Evolutionary conservation across 2,797 vertebrate genomes (phyloP), one percentile per base, ranked within the genome.

Genomic region (Momotus momota): DNA sequence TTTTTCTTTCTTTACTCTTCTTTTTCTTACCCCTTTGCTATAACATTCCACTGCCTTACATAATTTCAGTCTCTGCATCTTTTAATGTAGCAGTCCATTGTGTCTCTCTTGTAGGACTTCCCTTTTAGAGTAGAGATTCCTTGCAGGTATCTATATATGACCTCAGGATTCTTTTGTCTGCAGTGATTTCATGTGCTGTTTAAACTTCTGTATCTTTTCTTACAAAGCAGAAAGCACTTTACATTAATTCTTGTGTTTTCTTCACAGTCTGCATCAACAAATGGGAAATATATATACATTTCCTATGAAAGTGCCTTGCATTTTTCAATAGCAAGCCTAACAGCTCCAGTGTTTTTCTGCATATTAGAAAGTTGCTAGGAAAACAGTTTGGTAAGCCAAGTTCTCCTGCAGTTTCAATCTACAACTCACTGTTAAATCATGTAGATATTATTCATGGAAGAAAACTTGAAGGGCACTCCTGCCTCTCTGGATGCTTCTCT

Each of bases 341-440:
- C 8, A 69, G 5, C 5, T 74, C 10, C 29, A 60, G 15, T 80
- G 27, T 79, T 94, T 88, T 88, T 65, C 77, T 71, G 10, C 12
- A 18, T 65, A 40, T 74, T 83, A 86, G 57, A 80, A 90, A 90
- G 72, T n/a, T 71, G 58, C 70, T 61, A 80, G 61, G 31, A 75
- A 79, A 92, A 91, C 14, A 38, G 11, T 70, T 77, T 81, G 25
- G 23, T n/a, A 95, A 80, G 27, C 4, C 19, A 52, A 61, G 62
- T 81, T 62, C 66, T 79, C 86, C 80, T 71, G 57, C 67, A 80
- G 75, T 72, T 96, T 87, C 73, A 88, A 81, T 75, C 62, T 88
- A 27, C 27, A 54, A 21, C 27, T 92, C 40, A 22, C 55, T 82
- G 38, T 55, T 79, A 65, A 18, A 77, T 78, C 33, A 72, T 21